Evolutionary conservation across 2,888 invertebrate genomes (phyloP), one percentile per base, ranked within the genome.

Genomic region (Hypselothyrea guttata): DNA sequence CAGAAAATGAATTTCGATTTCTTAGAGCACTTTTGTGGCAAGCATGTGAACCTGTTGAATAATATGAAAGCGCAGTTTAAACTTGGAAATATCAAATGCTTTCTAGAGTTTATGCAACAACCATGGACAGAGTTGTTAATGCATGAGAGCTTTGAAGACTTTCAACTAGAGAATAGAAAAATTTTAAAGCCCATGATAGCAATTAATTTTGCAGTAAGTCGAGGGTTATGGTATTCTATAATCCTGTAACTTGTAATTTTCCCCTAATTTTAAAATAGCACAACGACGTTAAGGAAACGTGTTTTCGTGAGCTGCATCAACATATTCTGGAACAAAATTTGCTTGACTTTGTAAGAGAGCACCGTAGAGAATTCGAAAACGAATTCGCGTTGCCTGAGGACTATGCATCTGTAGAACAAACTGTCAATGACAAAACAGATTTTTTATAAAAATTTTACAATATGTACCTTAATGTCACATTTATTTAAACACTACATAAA

Each of bases 11-110:
- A 33, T 0, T 51, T 86, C 11, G 85, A 89, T 42, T 86, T 74
- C 41, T 51, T 89, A 16, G 78, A 87, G 16, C 75, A 75, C 28
- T 84, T 88, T 27, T 71, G 83, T 13, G 87, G 87, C 41, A 76
- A 77, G 13, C 88, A 89, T 47, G 87, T 89, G 41, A 1, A 68
- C 0, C 27, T 87, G 37, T 54, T 89, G 0, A 87, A 88, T 22
- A 86, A 84, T 56, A 22, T 89, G 0, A 67, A 44, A n/a, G 16
- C 53, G 0, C 76, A 77, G 3, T 87, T 62, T 54, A 47, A 46
- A 18, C 28, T 66, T 0, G 60, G 67, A 0, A 51, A 42, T 0
- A 85, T 89, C 4, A 16, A 53, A 0, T 81, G 65, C 16, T 76
- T 89, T 2, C 7, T 87, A 4, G 66, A 71, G 7, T 89, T 75